Evolutionary conservation across 1,140 invertebrate genomes (phyloP).

Genomic region (Neodiprion lecontei): DNA sequence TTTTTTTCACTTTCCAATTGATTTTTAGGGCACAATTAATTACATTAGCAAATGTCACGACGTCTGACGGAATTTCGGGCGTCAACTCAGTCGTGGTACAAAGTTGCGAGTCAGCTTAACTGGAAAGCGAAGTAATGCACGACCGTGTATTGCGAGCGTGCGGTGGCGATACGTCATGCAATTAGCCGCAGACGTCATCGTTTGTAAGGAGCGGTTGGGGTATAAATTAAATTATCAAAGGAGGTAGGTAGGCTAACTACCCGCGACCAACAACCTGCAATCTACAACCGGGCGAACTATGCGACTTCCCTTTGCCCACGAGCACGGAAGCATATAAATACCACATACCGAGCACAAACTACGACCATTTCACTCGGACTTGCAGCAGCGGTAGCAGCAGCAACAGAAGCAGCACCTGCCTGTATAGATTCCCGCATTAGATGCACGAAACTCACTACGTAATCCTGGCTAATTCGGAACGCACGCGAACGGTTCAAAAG

Average conservation of each 20-base stretch:
- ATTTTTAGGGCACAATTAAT: no score
- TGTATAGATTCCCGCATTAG: slow-evolving; percentile 4
- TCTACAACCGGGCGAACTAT: slow-evolving; percentile 17
- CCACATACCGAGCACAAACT: slow-evolving; percentile 8
- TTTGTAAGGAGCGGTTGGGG: slow-evolving; percentile 14
- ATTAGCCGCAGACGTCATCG: slow-evolving; percentile 37
- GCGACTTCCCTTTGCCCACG: slow-evolving; percentile 32
- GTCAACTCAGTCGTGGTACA: no score
- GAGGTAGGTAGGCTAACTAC: background rate
- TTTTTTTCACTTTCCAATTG: no score
- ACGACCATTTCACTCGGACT: background rate
- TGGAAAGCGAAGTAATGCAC: no score
- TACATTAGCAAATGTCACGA: no score
- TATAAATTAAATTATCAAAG: slow-evolving; percentile 44
- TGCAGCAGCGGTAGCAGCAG: background rate
- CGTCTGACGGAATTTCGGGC: no score
- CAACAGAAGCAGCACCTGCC: background rate
- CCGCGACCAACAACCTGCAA: background rate
- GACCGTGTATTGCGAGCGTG: slow-evolving; percentile 5
- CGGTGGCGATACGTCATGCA: slow-evolving; percentile 43
- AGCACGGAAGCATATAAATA: slow-evolving; percentile 38
- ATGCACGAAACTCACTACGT: slow-evolving; percentile 11
- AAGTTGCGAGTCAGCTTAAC: no score
- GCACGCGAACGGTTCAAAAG: slow-evolving; percentile 35
- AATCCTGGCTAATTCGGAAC: slow-evolving; percentile 34